A percentile compares a stretch with the other conserved stretches of the same genome.
These are phyloP conservation scores for Pristionchus mayeri DNA, from an alignment of 2,888 invertebrate species.

Conservation along the genomic window DNA sequence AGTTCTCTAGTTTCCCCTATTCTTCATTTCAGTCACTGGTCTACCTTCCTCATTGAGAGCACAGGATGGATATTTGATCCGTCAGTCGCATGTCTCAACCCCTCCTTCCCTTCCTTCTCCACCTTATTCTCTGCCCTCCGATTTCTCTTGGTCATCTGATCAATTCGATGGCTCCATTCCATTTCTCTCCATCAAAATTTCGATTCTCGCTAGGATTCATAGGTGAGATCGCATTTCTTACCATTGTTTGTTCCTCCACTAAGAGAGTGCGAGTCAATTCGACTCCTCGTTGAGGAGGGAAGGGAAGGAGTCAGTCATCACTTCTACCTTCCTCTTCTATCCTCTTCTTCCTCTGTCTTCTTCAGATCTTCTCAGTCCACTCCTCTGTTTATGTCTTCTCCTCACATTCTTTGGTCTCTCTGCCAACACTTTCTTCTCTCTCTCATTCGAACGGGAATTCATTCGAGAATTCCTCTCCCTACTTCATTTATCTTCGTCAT, in stretches of 20 bases:
- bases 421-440: neutral
- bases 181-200: neutral
- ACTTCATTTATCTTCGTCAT: neutral
- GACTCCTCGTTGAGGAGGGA: neutral
- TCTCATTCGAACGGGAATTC: neutral
- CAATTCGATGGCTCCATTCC: neutral
- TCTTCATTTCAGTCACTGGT: neutral
- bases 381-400: neutral
- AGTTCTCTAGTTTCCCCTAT: conserved; percentile 7
- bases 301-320: neutral
- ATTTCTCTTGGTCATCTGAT: neutral
- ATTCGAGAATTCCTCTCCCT: neutral
- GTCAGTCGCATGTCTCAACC: neutral
- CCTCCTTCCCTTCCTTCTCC: neutral
- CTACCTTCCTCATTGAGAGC: conserved; percentile 23
- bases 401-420: neutral
- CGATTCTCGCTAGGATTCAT: neutral
- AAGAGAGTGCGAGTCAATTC: neutral
- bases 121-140: neutral
- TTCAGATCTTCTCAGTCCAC: conserved; percentile 25
- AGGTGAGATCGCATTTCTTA: no score
- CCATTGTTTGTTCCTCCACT: neutral
- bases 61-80: neutral
- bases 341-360: neutral
- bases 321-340: neutral